phyloP scores from a whole-genome alignment of 2,113 vertebrate species.

The Microcebus jonahi region DNA sequence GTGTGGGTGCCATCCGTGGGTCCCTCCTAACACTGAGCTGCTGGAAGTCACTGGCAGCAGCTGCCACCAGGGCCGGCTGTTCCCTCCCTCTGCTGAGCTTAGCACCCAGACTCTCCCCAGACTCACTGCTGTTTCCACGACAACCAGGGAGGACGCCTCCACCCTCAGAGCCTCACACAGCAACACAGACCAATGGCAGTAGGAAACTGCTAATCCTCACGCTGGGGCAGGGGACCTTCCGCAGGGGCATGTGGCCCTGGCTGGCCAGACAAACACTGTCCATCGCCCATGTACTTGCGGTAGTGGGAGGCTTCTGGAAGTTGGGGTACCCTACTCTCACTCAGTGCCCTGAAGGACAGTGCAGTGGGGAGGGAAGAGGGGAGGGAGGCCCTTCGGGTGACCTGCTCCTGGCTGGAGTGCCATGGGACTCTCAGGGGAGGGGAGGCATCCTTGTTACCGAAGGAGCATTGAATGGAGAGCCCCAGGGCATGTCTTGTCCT shows the following conservation, averaged over 20 bases:
- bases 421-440: background rate
- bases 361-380: background rate
- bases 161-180: constrained; percentile 25
- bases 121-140: constrained; percentile 39
- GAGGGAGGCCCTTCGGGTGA: background rate
- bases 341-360: background rate
- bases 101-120: constrained; percentile 18
- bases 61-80: background rate
- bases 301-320: background rate
- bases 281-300: too few species aligned
- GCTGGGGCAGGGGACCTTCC: background rate
- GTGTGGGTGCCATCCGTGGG: background rate
- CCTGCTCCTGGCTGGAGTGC: background rate
- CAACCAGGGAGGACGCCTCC: constrained; percentile 45
- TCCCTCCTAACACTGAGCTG: background rate
- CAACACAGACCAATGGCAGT: background rate
- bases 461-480: background rate
- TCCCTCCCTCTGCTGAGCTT: constrained; percentile 32
- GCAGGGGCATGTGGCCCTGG: background rate
- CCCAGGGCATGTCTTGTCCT: background rate
- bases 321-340: background rate
- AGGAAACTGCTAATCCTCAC: background rate
- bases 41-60: background rate
- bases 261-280: background rate
- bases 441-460: background rate